Evolutionary conservation across 1,140 invertebrate genomes (phyloP).

Genomic region (Cardiocondyla obscurior): DNA sequence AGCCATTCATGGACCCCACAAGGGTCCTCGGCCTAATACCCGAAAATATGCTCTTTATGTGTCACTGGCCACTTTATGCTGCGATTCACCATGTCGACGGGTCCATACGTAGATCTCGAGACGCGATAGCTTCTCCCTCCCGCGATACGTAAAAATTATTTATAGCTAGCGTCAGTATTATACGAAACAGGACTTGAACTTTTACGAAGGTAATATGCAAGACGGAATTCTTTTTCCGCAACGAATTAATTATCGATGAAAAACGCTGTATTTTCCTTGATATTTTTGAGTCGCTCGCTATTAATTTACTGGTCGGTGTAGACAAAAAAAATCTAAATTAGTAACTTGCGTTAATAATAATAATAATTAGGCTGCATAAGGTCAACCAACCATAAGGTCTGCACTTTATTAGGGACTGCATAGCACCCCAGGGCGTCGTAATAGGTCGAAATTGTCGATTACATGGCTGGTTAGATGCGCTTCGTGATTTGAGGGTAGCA

Average conservation of each 20-base stretch:
- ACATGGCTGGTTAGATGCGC: constrained; percentile 83
- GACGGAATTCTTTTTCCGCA: not conserved
- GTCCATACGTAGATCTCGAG: constrained; percentile 45
- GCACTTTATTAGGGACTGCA: constrained; percentile 19
- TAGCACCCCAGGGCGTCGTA: constrained; percentile 67
- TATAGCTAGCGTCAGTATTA: not conserved
- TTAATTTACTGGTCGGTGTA: not conserved
- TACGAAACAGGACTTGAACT: not conserved
- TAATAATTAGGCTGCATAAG: not conserved
- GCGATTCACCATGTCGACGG: constrained; percentile 65
- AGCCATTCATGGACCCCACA: constrained; percentile 62
- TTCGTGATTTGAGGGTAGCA: constrained; percentile 79
- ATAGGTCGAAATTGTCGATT: constrained; percentile 81
- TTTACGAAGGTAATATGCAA: not conserved
- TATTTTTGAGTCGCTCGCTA: not conserved
- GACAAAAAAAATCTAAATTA: not conserved
- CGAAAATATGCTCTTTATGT: constrained; percentile 83
- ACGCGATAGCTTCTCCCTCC: constrained; percentile 42
- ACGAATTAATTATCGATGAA: not conserved
- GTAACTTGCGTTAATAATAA: constrained; percentile 32
- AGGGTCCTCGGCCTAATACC: constrained; percentile 74
- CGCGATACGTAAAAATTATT: constrained; percentile 1
- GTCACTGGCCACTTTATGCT: constrained; percentile 82
- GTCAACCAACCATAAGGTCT: not conserved
- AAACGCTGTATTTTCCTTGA: not conserved